Base-by-base conservation (phyloP, 1,140 invertebrate genomes). In the Bilobella aurantiaca region DNA sequence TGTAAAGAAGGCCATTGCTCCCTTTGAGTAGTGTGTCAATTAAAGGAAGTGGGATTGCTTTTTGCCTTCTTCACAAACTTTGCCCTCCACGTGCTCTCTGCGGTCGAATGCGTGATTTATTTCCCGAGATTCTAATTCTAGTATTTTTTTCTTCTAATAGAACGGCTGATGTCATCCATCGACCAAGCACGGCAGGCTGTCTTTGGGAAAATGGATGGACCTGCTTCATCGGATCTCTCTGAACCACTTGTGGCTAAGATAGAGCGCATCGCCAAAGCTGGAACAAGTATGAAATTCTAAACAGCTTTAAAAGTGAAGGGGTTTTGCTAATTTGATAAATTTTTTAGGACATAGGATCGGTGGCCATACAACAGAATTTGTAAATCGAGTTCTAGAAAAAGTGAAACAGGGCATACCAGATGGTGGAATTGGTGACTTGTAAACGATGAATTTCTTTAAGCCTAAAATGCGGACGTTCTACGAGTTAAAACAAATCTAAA, bases 381-480 rank as follows among this genome's bases (percentile, higher is more conserved):
- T 93, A 0, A 93, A 92, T 77, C 85, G 82, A 76, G 83, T 91
- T n/a, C 78, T 92, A 73, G 87, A 89, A 23, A 89, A 87, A 77
- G 81, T 88, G 62, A 86, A 83, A 75, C 78, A 78, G 62, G 86
- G 86, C 23, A 78, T 84, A 69, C 79, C 81, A 25, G 82, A 83
- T 67, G 85, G 85, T 69, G 86, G 86, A 46, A 79, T 87, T 58
- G 82, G 86, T 69, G 86, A 86, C 29, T 76, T 82, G 75, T 81
- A 80, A 73, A n/a, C n/a, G n/a, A n/a, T n/a, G n/a, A n/a, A n/a
- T n/a, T n/a, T n/a, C n/a, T n/a, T n/a, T n/a, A n/a, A n/a, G n/a
- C n/a, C n/a, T n/a, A n/a, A n/a, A n/a, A n/a, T n/a, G n/a, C n/a
- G n/a, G n/a, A n/a, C n/a, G n/a, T n/a, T n/a, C n/a, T n/a, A n/a